Evolutionary conservation across 1,140 invertebrate genomes (phyloP).

Genomic region (Thalassaphorura encarpata): DNA sequence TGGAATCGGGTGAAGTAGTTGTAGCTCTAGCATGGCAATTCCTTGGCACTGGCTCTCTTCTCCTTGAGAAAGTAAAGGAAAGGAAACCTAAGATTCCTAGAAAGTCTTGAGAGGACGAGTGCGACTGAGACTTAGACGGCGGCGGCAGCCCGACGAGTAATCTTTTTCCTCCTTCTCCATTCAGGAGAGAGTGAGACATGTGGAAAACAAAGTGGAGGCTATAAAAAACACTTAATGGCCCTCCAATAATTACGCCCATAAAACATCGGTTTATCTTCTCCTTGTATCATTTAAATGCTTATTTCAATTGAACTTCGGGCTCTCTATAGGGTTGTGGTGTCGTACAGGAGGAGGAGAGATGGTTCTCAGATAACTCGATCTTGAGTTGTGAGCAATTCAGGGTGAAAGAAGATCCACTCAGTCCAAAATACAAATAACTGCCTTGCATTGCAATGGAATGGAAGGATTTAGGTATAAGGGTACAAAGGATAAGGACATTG

Average conservation of each 20-base stretch:
- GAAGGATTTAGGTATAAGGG: too few species aligned
- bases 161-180: background rate
- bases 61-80: conserved; percentile 2
- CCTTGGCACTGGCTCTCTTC: background rate
- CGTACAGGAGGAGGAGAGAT: too few species aligned
- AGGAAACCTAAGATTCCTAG: background rate
- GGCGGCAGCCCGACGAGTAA: too few species aligned
- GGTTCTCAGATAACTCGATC: too few species aligned
- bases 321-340: too few species aligned
- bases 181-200: conserved; percentile 11
- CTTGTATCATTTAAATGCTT: conserved; percentile 33
- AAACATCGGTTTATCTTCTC: conserved; percentile 32
- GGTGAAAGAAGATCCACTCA: too few species aligned
- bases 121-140: background rate
- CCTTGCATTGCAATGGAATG: too few species aligned
- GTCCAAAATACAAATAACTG: too few species aligned
- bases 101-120: background rate
- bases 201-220: conserved; percentile 32
- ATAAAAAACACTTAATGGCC: conserved; percentile 33
- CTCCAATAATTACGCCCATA: conserved; percentile 34
- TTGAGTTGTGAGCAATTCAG: too few species aligned
- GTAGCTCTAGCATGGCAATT: background rate
- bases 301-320: conserved; percentile 33
- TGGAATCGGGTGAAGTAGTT: background rate
- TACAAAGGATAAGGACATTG: too few species aligned